Conservation (phyloP, 1,140 invertebrate species). For the Mylabris phalerata region DNA sequence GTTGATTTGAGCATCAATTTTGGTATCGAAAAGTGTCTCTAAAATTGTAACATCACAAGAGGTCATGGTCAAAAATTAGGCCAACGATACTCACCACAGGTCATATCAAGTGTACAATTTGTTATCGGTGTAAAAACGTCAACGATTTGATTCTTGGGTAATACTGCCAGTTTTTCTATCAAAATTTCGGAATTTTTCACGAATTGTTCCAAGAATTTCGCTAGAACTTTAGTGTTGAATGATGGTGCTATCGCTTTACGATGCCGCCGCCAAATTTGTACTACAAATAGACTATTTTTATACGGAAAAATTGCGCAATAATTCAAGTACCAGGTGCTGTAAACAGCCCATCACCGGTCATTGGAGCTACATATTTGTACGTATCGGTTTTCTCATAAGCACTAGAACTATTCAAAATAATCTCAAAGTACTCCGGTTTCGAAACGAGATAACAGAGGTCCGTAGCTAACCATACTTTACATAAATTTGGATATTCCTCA, state of each 20-base stretch:
- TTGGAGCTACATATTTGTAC: background rate
- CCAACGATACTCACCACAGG: conserved; percentile 10
- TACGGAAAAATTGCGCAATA: too few relatives aligned
- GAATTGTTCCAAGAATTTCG: conserved; percentile 21
- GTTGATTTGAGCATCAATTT: conserved; percentile 9
- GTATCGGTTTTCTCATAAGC: background rate
- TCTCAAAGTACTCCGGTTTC: conserved; percentile 11
- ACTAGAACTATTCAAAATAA: conserved; percentile 1
- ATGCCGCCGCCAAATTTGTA: conserved; percentile 25
- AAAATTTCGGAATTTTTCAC: conserved; percentile 17
- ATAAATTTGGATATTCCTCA: background rate
- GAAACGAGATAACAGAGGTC: background rate
- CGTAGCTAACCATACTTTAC: conserved; percentile 3
- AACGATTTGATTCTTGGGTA: background rate
- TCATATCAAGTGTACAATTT: conserved; percentile 16
- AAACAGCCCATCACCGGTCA: conserved; percentile 7
- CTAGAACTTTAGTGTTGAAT: conserved; percentile 24
- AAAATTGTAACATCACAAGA: background rate
- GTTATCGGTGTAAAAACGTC: conserved; percentile 14
- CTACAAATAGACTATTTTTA: background rate
- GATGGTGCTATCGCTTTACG: conserved; percentile 27
- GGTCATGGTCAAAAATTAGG: background rate
- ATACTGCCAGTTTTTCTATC: conserved; percentile 2
- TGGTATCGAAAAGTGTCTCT: background rate
- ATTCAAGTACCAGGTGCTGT: background rate